phyloP scores from a whole-genome alignment of 2,888 invertebrate genomes.

The Lordiphosa fenestrarum region DNA sequence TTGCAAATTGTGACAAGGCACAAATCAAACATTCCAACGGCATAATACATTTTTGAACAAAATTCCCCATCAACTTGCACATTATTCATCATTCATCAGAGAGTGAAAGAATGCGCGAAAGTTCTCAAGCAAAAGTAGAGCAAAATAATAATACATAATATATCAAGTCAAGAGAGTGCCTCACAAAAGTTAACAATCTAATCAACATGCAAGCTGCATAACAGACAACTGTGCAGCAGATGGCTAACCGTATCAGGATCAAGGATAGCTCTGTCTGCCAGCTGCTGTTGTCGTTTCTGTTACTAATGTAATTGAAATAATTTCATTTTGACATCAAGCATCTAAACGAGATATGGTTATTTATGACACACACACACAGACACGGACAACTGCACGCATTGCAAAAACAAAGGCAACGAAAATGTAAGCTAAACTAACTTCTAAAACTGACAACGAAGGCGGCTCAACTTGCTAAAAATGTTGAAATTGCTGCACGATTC shows the following conservation, averaged over 20 bases:
- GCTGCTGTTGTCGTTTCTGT: conserved; percentile 33
- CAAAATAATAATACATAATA: too few species aligned
- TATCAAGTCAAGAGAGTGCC: too few species aligned
- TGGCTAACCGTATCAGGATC: conserved; percentile 10
- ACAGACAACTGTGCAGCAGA: conserved; percentile 23
- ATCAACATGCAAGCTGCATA: too few species aligned
- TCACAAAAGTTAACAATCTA: too few species aligned
- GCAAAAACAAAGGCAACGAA: conserved; percentile 16
- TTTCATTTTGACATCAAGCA: conserved; percentile 59
- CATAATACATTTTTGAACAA: conserved; percentile 14
- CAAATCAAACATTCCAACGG: conserved; percentile 13
- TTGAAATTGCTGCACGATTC: conserved; percentile 25
- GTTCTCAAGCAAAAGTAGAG: not conserved
- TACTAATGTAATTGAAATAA: conserved; percentile 71
- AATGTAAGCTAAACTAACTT: conserved; percentile 32
- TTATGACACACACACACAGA: conserved; percentile 42
- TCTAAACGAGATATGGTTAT: conserved; percentile 48
- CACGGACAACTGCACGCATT: conserved; percentile 35
- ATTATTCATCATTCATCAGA: conserved; percentile 4
- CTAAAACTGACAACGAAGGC: conserved; percentile 33
- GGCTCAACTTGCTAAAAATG: conserved; percentile 37
- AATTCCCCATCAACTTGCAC: conserved; percentile 5
- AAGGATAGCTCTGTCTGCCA: conserved; percentile 1
- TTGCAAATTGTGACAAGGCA: conserved; percentile 11
- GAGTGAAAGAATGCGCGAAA: conserved; percentile 10